These are phyloP conservation scores for Smutsia temminckii DNA, from an alignment of 2,797 vertebrate genomes.

Conservation along the genomic window DNA sequence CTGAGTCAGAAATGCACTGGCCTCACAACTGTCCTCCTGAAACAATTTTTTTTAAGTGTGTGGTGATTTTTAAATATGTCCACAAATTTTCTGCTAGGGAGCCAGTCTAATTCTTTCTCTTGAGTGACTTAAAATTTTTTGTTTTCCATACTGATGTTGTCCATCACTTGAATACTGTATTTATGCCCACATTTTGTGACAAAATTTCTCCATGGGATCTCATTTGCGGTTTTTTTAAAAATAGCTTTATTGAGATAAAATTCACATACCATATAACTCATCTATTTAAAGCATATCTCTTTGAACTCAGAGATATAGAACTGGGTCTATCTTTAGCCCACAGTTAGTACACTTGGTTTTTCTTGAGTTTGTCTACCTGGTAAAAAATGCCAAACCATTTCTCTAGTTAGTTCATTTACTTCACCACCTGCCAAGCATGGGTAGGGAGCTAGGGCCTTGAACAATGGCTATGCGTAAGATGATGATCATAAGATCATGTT, in stretches of 20 bases:
- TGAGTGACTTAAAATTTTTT: neutral
- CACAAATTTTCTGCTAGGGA: neutral
- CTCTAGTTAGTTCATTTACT: neutral
- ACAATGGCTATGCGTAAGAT: neutral
- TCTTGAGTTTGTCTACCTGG: neutral
- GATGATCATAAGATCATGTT: neutral
- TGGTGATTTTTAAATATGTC: neutral
- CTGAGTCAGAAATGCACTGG: neutral
- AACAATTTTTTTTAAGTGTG: neutral
- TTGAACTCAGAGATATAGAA: constrained; percentile 3
- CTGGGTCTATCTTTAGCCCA: neutral
- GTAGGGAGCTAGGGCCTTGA: neutral
- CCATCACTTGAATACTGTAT: neutral
- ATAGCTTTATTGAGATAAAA: neutral
- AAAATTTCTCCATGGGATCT: neutral
- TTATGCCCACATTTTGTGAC: neutral
- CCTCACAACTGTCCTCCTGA: constrained; percentile 28
- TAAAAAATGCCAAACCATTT: neutral
- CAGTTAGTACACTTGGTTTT: neutral
- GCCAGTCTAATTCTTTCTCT: neutral
- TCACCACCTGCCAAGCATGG: neutral
- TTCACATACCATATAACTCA: neutral
- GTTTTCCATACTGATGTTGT: neutral
- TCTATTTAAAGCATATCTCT: neutral
- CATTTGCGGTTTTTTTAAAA: neutral